Base-by-base conservation (phyloP, 2,888 invertebrate genomes). In the Hybos culiciformis region DNA sequence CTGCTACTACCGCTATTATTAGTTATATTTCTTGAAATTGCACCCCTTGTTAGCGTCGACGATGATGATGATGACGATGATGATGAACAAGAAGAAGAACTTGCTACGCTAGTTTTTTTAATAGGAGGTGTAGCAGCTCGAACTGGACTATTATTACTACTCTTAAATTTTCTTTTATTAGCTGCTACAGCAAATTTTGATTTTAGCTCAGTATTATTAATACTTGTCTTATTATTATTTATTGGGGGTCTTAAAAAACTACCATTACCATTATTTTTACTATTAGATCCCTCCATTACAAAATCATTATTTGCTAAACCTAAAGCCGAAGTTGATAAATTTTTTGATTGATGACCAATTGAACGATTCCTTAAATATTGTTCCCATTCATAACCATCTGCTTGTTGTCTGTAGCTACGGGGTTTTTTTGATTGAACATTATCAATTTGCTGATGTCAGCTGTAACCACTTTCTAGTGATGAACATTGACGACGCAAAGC, bases 401-500 rank as follows among this genome's bases (percentile, higher is more conserved):
- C 7, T 21, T 6, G 2, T 7, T 21, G 19, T n/a, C 8, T n/a
- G 11, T 36, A 8, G 19, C 7, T 4, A 6, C 6, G 1, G 3
- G n/a, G 6, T 7, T 36, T n/a, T 21, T 21, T 20, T 36, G 18
- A 6, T 20, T n/a, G n/a, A n/a, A n/a, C n/a, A n/a, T 20, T 20
- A 7, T 21, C 12, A 12, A 4, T 15, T 15, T 17, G 21, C 8
- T 37, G 24, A 18, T 37, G 24, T 54, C 54, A 54, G 51, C 54
- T 55, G 31, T 20, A 36, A 7, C 14, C 36, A 36, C 21, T n/a
- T 12, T 36, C 36, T 20, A 36, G 14, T 21, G 36, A 36, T 6
- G 54, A 55, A 36, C 52, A 54, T 43, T 56, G 56, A 21, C 55
- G 52, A 12, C 54, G 54, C 15, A 58, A 46, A n/a, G 51, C 48